These are phyloP conservation scores for Acyrthosiphon pisum DNA, from an alignment of 1,140 invertebrate genomes.

Conservation along the genomic window DNA sequence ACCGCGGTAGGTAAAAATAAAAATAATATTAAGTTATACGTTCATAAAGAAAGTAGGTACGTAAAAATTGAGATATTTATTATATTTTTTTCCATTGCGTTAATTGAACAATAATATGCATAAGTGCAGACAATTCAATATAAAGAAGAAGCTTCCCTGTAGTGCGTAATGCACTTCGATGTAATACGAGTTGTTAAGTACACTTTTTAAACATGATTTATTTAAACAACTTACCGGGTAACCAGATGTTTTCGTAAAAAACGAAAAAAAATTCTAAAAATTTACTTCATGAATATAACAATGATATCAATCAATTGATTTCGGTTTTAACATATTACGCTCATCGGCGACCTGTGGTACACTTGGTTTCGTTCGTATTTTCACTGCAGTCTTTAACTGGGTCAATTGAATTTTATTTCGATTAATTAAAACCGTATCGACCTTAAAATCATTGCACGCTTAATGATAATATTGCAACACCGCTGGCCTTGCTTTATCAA, in stretches of 20 bases:
- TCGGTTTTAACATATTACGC: background rate
- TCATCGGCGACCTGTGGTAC: background rate
- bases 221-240: background rate
- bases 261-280: background rate
- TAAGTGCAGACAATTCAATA: too few species aligned
- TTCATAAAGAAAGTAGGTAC: too few species aligned
- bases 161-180: background rate
- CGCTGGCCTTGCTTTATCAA: background rate
- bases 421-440: constrained; percentile 27
- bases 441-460: background rate
- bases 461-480: background rate
- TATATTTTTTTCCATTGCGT: too few species aligned
- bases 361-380: background rate
- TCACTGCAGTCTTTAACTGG: background rate
- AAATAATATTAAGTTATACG: too few species aligned
- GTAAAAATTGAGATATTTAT: too few species aligned
- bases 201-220: background rate
- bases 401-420: background rate
- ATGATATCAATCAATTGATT: too few species aligned
- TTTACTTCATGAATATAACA: background rate
- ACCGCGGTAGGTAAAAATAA: too few species aligned
- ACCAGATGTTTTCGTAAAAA: background rate
- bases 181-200: too few species aligned
- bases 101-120: too few species aligned
- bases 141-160: too few species aligned